These are phyloP conservation scores for Oikopleura vanhoeffeni DNA, from an alignment of 23 tunicate genomes.

Conservation along the genomic window DNA sequence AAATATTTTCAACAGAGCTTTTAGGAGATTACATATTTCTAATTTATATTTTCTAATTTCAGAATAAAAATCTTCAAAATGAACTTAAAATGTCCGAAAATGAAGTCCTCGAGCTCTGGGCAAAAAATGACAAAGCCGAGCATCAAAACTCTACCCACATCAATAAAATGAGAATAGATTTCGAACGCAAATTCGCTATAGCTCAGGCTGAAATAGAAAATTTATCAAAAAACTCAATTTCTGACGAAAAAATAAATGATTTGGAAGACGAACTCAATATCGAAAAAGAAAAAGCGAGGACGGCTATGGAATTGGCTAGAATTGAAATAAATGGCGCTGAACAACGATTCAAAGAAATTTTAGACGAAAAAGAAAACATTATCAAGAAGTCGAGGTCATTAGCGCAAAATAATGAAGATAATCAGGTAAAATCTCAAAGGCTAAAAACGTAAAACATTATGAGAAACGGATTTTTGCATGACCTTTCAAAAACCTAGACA, in stretches of 20 bases:
- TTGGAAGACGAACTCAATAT: background rate
- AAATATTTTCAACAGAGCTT: no score
- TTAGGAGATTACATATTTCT: no score
- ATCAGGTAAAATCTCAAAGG: slow-evolving; percentile 1
- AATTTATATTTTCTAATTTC: background rate
- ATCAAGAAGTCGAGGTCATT: background rate
- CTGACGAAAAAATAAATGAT: background rate
- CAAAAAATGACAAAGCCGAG: background rate
- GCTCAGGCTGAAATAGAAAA: background rate
- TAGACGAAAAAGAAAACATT: background rate
- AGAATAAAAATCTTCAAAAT: background rate
- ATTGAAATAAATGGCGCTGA: background rate
- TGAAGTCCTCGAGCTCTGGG: background rate
- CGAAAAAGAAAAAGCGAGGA: background rate
- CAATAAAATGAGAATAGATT: background rate
- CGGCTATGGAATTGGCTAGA: slow-evolving; percentile 11
- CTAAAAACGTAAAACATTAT: no score
- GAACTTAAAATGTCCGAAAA: background rate
- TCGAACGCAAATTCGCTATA: background rate
- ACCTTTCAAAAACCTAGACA: no score
- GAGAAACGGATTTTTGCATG: no score
- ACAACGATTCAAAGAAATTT: background rate
- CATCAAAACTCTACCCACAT: background rate
- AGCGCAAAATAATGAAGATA: slow-evolving; percentile 10
- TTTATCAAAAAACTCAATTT: background rate